These are phyloP conservation scores for Iselma pallidipennis DNA, from an alignment of 2,888 invertebrate genomes.

Conservation along the genomic window DNA sequence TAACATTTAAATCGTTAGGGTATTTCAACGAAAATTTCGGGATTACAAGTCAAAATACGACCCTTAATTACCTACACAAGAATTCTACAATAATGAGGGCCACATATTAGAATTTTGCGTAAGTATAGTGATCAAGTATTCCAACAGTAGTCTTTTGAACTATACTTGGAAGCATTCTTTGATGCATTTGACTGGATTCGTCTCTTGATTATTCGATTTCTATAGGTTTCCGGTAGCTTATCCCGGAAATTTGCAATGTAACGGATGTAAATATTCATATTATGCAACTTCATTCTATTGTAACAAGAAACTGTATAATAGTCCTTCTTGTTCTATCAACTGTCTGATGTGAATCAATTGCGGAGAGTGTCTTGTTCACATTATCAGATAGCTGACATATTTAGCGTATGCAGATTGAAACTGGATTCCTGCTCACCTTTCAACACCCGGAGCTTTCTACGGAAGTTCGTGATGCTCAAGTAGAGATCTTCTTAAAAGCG, in stretches of 20 bases:
- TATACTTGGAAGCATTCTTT: too few relatives aligned
- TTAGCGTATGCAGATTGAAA: slow-evolving; percentile 7
- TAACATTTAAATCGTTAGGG: too few relatives aligned
- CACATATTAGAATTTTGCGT: too few relatives aligned
- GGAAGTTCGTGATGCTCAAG: background rate
- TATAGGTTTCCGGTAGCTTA: background rate
- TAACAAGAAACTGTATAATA: background rate
- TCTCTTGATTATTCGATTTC: background rate
- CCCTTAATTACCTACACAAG: too few relatives aligned
- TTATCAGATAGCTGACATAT: slow-evolving; percentile 5
- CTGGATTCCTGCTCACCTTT: slow-evolving; percentile 7
- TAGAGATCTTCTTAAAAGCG: background rate
- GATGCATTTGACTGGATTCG: too few relatives aligned
- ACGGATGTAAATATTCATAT: background rate
- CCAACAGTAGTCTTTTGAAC: too few relatives aligned
- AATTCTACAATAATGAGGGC: too few relatives aligned
- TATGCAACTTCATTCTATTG: background rate
- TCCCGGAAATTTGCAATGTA: background rate
- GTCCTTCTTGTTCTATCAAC: too few relatives aligned
- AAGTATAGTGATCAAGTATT: too few relatives aligned
- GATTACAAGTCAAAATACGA: too few relatives aligned
- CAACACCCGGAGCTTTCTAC: background rate
- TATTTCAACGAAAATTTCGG: too few relatives aligned
- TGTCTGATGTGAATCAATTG: background rate
- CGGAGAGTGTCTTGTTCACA: slow-evolving; percentile 3